Conservation (phyloP, 2,113 vertebrate species). For the Takifugu flavidus region DNA sequence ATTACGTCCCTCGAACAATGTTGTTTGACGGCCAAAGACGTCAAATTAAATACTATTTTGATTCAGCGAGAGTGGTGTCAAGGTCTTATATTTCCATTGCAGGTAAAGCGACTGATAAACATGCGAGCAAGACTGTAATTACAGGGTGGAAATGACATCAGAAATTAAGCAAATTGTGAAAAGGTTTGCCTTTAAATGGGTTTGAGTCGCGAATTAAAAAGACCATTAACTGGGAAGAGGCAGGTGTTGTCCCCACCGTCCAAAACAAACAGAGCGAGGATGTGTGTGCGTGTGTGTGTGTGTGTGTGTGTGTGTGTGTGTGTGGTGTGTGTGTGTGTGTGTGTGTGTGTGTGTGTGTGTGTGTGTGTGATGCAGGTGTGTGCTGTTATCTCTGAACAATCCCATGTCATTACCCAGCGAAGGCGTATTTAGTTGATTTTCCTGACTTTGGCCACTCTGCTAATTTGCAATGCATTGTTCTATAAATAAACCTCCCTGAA, state of each 20-base stretch:
- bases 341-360: slow-evolving; percentile 4
- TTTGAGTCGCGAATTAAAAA: slow-evolving; percentile 80
- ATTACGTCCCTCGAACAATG: slow-evolving; percentile 79
- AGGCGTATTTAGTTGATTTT: slow-evolving; percentile 58
- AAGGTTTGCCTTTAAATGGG: slow-evolving; percentile 77
- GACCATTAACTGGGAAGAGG: slow-evolving; percentile 73
- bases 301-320: no score
- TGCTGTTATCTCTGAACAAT: slow-evolving; percentile 60
- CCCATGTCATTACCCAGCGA: slow-evolving; percentile 58
- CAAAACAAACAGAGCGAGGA: slow-evolving; percentile 60
- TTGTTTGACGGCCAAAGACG: slow-evolving; percentile 79
- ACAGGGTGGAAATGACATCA: slow-evolving; percentile 79
- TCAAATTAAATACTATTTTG: slow-evolving; percentile 83
- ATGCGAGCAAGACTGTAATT: slow-evolving; percentile 77
- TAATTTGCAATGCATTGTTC: slow-evolving; percentile 50
- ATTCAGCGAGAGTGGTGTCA: slow-evolving; percentile 77
- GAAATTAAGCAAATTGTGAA: slow-evolving; percentile 83
- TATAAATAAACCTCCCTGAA: slow-evolving; percentile 31
- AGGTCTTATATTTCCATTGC: slow-evolving; percentile 79
- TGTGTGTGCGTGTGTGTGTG: slow-evolving; percentile 14
- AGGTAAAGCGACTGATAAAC: slow-evolving; percentile 79
- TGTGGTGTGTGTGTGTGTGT: slow-evolving; percentile 50
- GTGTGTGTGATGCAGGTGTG: slow-evolving; percentile 53
- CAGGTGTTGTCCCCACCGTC: slow-evolving; percentile 73
- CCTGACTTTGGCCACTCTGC: slow-evolving; percentile 31